Percentiles rank a stretch among this genome's conserved stretches.
phyloP scores from a whole-genome alignment of 2,113 vertebrate species.

The Ovis aries region DNA sequence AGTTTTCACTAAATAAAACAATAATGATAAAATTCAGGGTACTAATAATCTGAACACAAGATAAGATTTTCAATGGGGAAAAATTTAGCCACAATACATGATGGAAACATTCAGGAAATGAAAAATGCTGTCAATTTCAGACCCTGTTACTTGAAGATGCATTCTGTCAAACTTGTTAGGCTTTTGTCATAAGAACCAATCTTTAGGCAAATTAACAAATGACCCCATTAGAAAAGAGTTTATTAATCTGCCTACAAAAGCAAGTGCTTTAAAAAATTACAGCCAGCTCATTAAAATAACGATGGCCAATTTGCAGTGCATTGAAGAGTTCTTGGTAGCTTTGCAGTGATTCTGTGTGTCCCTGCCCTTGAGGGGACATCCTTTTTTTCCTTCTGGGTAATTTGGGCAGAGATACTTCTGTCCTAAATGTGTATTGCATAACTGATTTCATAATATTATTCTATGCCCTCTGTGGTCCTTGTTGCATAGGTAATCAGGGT shows the following conservation, averaged over 20 bases:
- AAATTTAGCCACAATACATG: neutral
- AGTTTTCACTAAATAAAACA: neutral
- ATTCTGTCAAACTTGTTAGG: neutral
- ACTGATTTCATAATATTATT: constrained; percentile 22
- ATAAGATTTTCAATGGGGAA: neutral
- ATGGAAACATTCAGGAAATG: neutral
- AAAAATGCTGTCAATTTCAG: neutral
- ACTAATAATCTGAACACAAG: neutral
- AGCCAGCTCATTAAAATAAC: constrained; percentile 53
- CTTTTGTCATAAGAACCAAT: neutral
- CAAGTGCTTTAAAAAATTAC: constrained; percentile 35
- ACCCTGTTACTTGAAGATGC: neutral
- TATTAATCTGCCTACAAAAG: constrained; percentile 16
- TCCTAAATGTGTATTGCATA: constrained; percentile 1
- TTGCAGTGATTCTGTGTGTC: neutral
- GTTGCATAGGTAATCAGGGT: constrained; percentile 21
- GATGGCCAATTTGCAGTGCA: neutral
- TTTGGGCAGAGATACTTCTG: neutral
- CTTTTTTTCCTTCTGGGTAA: neutral
- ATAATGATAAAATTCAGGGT: neutral
- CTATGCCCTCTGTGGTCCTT: constrained; percentile 18
- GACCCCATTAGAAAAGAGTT: constrained; percentile 19
- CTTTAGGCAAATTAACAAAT: constrained; percentile 36
- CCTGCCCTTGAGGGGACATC: neutral
- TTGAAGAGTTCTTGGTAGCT: neutral